phyloP scores from a whole-genome alignment of 2,113 vertebrate species.

The Deroptyus accipitrinus region DNA sequence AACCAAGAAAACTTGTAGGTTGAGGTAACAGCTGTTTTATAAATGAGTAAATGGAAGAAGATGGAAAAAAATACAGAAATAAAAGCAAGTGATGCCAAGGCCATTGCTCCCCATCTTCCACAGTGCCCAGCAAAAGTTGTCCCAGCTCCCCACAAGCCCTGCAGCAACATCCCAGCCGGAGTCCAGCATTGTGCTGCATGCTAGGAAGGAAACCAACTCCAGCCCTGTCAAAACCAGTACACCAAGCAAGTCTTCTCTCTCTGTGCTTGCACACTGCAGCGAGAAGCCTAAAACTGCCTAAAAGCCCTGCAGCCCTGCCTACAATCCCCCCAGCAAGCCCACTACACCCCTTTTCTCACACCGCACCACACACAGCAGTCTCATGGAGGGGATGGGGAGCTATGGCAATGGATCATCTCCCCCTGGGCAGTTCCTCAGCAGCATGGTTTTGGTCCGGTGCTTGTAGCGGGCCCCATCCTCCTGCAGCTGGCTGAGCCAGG shows the following conservation, averaged over 20 bases:
- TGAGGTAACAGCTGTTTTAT: background rate
- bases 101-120: too few species aligned
- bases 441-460: accelerated
- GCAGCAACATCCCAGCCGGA: background rate
- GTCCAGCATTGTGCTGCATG: background rate
- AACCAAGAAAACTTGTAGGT: background rate
- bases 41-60: background rate
- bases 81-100: too few species aligned
- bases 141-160: background rate
- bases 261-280: accelerated
- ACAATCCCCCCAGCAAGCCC: background rate
- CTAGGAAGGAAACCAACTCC: background rate
- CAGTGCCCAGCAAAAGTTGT: too few species aligned
- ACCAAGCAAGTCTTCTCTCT: background rate
- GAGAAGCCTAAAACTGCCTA: background rate
- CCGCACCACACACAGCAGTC: too few species aligned
- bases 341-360: background rate
- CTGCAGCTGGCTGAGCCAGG: background rate
- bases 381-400: background rate
- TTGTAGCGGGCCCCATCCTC: background rate
- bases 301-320: background rate
- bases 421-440: background rate
- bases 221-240: background rate
- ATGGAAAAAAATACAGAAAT: too few species aligned
- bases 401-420: background rate